These are phyloP conservation scores for Drepanosiphum platanoidis DNA, from an alignment of 2,888 invertebrate species.

Conservation along the genomic window DNA sequence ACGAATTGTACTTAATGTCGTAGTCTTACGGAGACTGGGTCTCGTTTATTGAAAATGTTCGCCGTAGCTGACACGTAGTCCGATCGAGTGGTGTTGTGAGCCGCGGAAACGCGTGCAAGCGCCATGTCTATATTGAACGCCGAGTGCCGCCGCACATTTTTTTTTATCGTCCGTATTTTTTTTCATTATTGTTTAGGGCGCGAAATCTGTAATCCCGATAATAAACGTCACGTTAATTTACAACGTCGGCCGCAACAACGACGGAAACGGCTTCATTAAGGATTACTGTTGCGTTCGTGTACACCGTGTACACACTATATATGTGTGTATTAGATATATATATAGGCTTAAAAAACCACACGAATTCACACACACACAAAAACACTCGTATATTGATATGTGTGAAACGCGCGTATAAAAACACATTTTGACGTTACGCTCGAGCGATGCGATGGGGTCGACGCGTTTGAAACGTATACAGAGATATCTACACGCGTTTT, in stretches of 20 bases:
- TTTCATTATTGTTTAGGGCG: slow-evolving; percentile 32
- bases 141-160: no score
- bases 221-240: slow-evolving; percentile 58
- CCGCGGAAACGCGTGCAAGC: no score
- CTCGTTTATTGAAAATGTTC: no score
- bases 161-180: background rate
- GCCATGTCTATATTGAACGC: background rate
- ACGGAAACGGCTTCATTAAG: slow-evolving; percentile 40
- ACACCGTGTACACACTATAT: background rate
- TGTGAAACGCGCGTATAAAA: background rate
- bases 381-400: background rate
- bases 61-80: background rate
- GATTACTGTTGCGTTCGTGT: slow-evolving; percentile 18
- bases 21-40: no score
- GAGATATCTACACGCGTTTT: no score
- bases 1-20: no score
- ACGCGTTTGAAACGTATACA: slow-evolving; percentile 48
- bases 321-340: background rate
- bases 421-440: slow-evolving; percentile 19
- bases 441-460: slow-evolving; percentile 37
- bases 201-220: slow-evolving; percentile 52
- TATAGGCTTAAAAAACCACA: slow-evolving; percentile 39
- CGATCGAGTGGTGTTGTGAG: background rate
- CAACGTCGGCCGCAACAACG: background rate
- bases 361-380: background rate